A percentile compares a stretch with the other conserved stretches of the same genome.
These are phyloP conservation scores for Lethenteron camtschaticum DNA, from an alignment of 2,113 vertebrate genomes.

Conservation along the genomic window DNA sequence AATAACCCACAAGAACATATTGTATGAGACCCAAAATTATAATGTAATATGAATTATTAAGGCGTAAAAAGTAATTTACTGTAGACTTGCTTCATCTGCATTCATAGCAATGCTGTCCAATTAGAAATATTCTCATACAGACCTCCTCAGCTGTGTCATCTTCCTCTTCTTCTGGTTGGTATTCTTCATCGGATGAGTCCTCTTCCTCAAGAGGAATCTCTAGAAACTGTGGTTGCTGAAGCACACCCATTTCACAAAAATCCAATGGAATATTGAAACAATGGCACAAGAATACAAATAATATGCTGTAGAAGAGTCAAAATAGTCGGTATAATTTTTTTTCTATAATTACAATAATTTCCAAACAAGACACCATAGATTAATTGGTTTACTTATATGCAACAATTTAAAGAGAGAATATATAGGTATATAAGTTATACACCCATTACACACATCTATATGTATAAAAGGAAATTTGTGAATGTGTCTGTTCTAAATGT, in stretches of 20 bases:
- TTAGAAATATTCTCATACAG: too few relatives aligned
- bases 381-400: not conserved
- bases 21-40: too few relatives aligned
- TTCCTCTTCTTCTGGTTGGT: conserved; percentile 73
- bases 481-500: too few relatives aligned
- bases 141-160: conserved; percentile 76
- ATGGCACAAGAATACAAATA: too few relatives aligned
- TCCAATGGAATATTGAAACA: not conserved
- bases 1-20: too few relatives aligned
- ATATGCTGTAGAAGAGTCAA: too few relatives aligned
- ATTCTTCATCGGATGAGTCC: conserved; percentile 85
- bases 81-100: too few relatives aligned
- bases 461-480: not conserved
- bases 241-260: conserved; percentile 1
- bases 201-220: conserved; percentile 79
- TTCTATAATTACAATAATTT: too few relatives aligned
- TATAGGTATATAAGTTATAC: not conserved
- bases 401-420: not conserved
- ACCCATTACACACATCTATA: not conserved
- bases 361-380: not conserved
- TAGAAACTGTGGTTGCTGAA: conserved; percentile 70
- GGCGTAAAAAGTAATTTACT: too few relatives aligned
- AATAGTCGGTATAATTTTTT: too few relatives aligned
- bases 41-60: too few relatives aligned
- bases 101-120: too few relatives aligned